Conservation (phyloP, 1,140 invertebrate genomes). For the Drosophila sulfurigaster region DNA sequence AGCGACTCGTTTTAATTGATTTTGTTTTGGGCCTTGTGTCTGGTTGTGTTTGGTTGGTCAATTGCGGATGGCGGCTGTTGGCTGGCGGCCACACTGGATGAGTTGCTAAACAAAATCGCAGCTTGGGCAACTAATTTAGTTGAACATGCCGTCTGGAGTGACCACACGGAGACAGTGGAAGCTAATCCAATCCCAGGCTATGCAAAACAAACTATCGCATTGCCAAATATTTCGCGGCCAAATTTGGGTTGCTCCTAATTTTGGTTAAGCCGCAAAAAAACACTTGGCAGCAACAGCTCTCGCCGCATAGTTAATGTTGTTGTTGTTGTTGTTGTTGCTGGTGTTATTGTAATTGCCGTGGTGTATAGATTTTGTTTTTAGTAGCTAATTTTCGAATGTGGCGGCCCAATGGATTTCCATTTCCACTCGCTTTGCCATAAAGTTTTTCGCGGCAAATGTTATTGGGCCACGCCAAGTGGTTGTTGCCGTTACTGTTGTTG, state of each 20-base stretch:
- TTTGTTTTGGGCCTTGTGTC: slow-evolving; percentile 53
- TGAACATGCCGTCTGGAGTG: slow-evolving; percentile 52
- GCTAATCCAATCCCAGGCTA: slow-evolving; percentile 32
- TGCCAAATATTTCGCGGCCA: slow-evolving; percentile 74
- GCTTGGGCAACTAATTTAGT: slow-evolving; percentile 77
- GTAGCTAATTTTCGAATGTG: slow-evolving; percentile 69
- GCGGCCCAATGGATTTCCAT: slow-evolving; percentile 63
- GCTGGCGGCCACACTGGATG: slow-evolving; percentile 9
- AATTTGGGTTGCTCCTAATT: slow-evolving; percentile 71
- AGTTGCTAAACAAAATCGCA: slow-evolving; percentile 47
- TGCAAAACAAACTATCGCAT: slow-evolving; percentile 65
- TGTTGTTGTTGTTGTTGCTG: slow-evolving; percentile 7
- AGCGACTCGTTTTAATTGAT: slow-evolving; percentile 79
- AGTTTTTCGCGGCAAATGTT: slow-evolving; percentile 41
- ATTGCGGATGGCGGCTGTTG: slow-evolving; percentile 13
- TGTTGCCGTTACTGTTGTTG: slow-evolving; percentile 25
- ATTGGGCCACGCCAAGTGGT: slow-evolving; percentile 40
- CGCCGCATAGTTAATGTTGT: slow-evolving; percentile 16
- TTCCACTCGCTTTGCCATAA: slow-evolving; percentile 59
- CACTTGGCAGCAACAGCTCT: slow-evolving; percentile 32
- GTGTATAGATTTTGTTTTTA: slow-evolving; percentile 29
- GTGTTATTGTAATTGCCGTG: slow-evolving; percentile 71
- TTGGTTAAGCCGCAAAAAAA: slow-evolving; percentile 29
- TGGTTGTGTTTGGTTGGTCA: slow-evolving; percentile 17
- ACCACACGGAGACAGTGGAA: slow-evolving; percentile 29